phyloP scores from a whole-genome alignment of 2,113 vertebrate genomes.

The Electrona antarctica region DNA sequence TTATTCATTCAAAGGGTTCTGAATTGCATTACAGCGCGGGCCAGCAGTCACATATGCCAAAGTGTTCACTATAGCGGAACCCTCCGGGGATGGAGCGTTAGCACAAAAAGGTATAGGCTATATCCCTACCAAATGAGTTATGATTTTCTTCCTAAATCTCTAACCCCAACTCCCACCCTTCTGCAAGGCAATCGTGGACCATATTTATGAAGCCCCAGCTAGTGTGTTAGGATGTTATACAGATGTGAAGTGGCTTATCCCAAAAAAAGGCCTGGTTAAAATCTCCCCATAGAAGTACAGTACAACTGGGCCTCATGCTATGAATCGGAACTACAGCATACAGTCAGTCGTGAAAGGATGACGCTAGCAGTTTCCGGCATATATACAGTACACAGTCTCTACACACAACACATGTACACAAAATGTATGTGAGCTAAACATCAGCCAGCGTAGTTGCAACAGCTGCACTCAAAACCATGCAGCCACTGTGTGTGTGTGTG shows the following conservation, averaged over 20 bases:
- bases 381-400: too few species aligned
- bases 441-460: too few species aligned
- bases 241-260: constrained; percentile 50
- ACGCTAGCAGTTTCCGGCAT: background rate
- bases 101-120: constrained; percentile 68
- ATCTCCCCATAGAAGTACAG: constrained; percentile 7
- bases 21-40: constrained; percentile 72
- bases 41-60: constrained; percentile 71
- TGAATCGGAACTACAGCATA: background rate
- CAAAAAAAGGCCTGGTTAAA: constrained; percentile 18
- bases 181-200: constrained; percentile 41
- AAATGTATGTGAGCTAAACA: too few species aligned
- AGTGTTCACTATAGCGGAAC: constrained; percentile 59
- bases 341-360: constrained; percentile 18
- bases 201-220: constrained; percentile 44
- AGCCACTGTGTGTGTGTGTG: too few species aligned
- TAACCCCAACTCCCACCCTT: constrained; percentile 49
- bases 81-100: constrained; percentile 52
- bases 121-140: constrained; percentile 73
- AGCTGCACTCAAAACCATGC: too few species aligned
- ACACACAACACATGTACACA: too few species aligned
- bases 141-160: constrained; percentile 67
- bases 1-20: constrained; percentile 75
- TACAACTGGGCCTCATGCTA: background rate
- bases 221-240: constrained; percentile 37